Evolutionary conservation across 2,888 invertebrate species (phyloP), one percentile per base, ranked within the genome.

Genomic region (Folsomia candida): DNA sequence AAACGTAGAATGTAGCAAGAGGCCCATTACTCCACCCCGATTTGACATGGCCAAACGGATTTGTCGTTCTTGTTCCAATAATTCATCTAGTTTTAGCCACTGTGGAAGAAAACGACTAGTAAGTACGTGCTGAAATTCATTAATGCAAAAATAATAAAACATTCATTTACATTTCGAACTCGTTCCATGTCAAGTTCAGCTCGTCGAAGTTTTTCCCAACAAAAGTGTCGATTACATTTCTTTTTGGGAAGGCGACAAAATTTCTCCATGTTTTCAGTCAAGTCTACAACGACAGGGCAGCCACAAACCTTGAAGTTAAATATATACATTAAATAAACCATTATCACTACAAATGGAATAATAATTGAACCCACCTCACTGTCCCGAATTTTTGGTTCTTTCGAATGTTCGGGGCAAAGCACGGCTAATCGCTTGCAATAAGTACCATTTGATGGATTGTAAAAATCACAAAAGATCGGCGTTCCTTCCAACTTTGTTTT

Each of bases 401-500:
- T 97, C 81, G 92, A 93, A 83, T 99, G 98, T 81, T 99, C 99
- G 0, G 99, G 97, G 82, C 99, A 99, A 78, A 99, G 87, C 0
- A 98, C 96, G 78, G 95, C 88, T 70, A 99, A 84, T 67, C 98
- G 86, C 84, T 98, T 98, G 84, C 99, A 99, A 81, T 98, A 99
- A 0, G 97, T 97, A 65, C 89, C 89, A 81, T 91, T 94, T 2
- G 87, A 86, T 0, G 91, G 88, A 84, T 97, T 97, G 84, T 91
- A 97, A 83, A 91, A 94, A 81, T 99, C 98, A 83, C 99, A 99
- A 84, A 98, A 98, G 91, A 99, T 94, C 80, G 94, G 94, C 84
- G 93, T 94, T 0, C 92, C 93, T 83, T 97, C 97, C 80, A 97
- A 95, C 69, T 93, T 87, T 0, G 97, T 97, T 83, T 96, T 92